These are phyloP conservation scores for Enteromius trimaculatus DNA, from an alignment of 2,797 vertebrate genomes.

Conservation along the genomic window DNA sequence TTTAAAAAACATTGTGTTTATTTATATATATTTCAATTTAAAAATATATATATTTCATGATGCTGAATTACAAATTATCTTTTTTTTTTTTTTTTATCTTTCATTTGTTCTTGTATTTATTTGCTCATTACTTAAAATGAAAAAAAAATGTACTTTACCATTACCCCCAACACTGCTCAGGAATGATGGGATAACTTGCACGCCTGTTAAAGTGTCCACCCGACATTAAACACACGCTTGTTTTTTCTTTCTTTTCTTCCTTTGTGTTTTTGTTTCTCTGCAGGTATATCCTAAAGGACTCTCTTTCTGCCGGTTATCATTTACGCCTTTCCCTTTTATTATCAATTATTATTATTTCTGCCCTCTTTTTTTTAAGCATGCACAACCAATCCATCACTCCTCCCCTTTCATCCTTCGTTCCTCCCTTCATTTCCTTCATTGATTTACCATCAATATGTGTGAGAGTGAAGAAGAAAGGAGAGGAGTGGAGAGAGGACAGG, in stretches of 20 bases:
- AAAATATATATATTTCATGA: not conserved
- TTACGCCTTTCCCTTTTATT: slow-evolving; percentile 36
- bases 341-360: slow-evolving; percentile 20
- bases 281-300: slow-evolving; percentile 81
- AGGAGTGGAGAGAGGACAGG: slow-evolving; percentile 67
- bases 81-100: no score
- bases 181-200: slow-evolving; percentile 60
- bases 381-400: slow-evolving; percentile 64
- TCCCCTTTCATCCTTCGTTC: slow-evolving; percentile 61
- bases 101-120: no score
- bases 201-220: slow-evolving; percentile 56
- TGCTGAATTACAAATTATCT: not conserved
- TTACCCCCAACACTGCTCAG: slow-evolving; percentile 1
- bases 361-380: slow-evolving; percentile 62
- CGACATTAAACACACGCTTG: slow-evolving; percentile 67
- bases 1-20: not conserved
- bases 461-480: slow-evolving; percentile 67
- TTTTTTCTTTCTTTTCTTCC: slow-evolving; percentile 64
- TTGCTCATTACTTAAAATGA: not conserved
- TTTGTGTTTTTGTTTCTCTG: slow-evolving; percentile 71
- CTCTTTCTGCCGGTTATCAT: slow-evolving; percentile 58
- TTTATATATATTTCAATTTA: not conserved
- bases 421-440: slow-evolving; percentile 66
- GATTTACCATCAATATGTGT: slow-evolving; percentile 75
- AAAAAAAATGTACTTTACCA: not conserved